Percentiles rank a stretch among this genome's conserved stretches.
Conservation (phyloP, 2,797 vertebrate genomes). For the Sebastes jordani region DNA sequence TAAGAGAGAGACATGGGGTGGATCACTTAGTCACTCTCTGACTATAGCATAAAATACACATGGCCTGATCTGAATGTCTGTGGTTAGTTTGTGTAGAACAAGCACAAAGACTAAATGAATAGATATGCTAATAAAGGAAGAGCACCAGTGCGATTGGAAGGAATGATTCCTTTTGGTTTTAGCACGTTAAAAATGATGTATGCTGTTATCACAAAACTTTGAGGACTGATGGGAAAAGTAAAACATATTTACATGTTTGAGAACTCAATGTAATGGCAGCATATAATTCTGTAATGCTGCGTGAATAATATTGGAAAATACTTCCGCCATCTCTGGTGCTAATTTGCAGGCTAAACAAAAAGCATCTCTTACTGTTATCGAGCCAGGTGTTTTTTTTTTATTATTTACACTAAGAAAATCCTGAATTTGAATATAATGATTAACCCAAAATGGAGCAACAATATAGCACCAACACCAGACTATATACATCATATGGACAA, state of each 20-base stretch:
- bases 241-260: not conserved
- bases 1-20: constrained; percentile 36
- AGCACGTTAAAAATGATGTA: not conserved
- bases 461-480: not conserved
- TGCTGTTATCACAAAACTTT: not conserved
- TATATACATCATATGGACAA: not conserved
- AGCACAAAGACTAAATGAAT: not conserved
- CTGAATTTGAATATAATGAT: not conserved
- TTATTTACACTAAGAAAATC: not conserved
- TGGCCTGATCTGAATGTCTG: constrained; percentile 18
- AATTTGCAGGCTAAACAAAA: not conserved
- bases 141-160: constrained; percentile 4
- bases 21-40: constrained; percentile 44
- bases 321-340: not conserved
- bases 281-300: not conserved
- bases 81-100: not conserved
- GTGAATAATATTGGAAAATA: not conserved
- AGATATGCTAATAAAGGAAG: not conserved
- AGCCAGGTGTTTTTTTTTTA: not conserved
- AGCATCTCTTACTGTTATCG: not conserved
- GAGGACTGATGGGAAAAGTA: not conserved
- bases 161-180: not conserved
- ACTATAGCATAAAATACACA: constrained; percentile 8
- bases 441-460: not conserved
- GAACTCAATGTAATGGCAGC: not conserved